Conservation (phyloP, 2,113 vertebrate species). For the Amblyornis subalaris region DNA sequence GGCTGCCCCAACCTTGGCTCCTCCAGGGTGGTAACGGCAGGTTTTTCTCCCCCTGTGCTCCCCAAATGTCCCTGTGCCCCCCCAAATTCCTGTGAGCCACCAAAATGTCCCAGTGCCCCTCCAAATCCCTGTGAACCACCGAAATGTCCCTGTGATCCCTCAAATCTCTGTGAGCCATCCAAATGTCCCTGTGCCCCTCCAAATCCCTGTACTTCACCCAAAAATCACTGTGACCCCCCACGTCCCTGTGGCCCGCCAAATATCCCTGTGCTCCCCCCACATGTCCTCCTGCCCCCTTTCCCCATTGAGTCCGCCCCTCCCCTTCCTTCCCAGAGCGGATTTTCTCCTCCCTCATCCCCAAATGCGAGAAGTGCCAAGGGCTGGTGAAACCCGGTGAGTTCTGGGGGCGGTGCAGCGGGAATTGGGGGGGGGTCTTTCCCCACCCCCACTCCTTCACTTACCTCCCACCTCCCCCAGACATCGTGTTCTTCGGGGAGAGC, state of each 20-base stretch:
- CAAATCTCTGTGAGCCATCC: no score
- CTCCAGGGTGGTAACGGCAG: neutral
- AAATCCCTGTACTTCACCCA: no score
- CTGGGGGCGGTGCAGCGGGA: neutral
- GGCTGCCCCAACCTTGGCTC: no score
- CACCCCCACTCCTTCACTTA: neutral
- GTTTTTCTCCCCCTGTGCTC: fast-evolving
- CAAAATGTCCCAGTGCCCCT: fast-evolving
- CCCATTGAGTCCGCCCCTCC: neutral
- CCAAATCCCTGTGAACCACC: no score
- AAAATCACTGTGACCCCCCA: no score
- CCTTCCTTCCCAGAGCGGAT: conserved; percentile 76
- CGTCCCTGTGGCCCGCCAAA: neutral
- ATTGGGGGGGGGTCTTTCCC: neutral
- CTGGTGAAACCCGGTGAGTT: conserved; percentile 88
- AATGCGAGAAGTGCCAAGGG: conserved; percentile 83
- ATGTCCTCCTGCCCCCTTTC: no score
- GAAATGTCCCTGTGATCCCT: no score
- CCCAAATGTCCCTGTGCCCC: no score
- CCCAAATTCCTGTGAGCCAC: no score
- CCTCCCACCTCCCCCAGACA: conserved; percentile 70
- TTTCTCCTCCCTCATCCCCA: conserved; percentile 79
- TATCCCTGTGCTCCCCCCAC: no score
- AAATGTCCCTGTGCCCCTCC: no score
- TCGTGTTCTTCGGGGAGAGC: conserved; percentile 91